A percentile compares a stretch with the other conserved stretches of the same genome.
phyloP scores from a whole-genome alignment of 30 jellyfish, hydroid and myxozoan genomes.

The Pelagia noctiluca region DNA sequence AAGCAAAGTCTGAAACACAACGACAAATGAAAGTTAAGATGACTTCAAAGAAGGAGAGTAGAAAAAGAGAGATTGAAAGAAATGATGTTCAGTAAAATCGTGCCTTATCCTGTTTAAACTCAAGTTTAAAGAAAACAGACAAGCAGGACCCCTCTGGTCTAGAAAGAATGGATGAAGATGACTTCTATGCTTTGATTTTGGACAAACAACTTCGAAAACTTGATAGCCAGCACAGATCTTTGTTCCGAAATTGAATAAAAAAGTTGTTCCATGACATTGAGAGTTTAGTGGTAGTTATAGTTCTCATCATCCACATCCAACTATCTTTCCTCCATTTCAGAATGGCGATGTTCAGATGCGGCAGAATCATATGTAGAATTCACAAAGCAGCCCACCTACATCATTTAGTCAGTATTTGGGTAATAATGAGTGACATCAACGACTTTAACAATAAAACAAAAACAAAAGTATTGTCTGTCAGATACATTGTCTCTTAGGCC shows the following conservation, averaged over 20 bases:
- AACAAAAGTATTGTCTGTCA: constrained; percentile 3
- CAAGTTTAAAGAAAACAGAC: constrained; percentile 1
- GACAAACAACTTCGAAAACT: constrained; percentile 25
- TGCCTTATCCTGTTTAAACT: constrained; percentile 19
- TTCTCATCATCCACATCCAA: constrained; percentile 16
- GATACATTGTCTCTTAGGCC: too few relatives aligned
- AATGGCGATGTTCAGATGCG: constrained; percentile 24
- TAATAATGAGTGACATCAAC: neutral
- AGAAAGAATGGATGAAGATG: neutral
- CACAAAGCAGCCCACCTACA: constrained; percentile 46
- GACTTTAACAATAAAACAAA: neutral
- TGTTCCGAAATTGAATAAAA: constrained; percentile 37
- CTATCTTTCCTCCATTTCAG: constrained; percentile 13
- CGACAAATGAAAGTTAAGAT: too few relatives aligned
- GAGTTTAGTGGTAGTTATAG: constrained; percentile 29
- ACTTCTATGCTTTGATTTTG: constrained; percentile 36
- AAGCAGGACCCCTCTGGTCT: neutral
- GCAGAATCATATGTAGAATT: constrained; percentile 22
- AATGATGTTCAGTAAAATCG: constrained; percentile 17
- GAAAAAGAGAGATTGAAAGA: constrained; percentile 12
- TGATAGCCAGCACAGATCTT: constrained; percentile 18
- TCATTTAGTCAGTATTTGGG: constrained; percentile 14
- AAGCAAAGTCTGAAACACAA: too few relatives aligned
- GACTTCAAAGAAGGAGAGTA: too few relatives aligned
- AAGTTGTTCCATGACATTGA: constrained; percentile 22